Percentiles rank a stretch among this genome's conserved stretches.
These are phyloP conservation scores for Micromesistius poutassou DNA, from an alignment of 2,797 vertebrate genomes.

Conservation along the genomic window DNA sequence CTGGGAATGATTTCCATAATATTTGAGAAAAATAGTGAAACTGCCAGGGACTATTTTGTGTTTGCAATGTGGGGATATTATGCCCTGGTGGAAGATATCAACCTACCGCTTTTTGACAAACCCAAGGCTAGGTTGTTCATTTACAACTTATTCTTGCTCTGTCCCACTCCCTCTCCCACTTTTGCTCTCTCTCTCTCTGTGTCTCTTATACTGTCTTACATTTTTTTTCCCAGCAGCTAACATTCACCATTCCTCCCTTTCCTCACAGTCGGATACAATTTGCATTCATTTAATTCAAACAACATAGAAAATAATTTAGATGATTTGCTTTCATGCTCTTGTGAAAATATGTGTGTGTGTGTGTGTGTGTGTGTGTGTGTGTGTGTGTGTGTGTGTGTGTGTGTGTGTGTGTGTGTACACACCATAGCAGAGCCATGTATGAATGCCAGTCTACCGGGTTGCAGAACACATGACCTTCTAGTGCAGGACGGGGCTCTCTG, in stretches of 20 bases:
- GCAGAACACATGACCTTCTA: slow-evolving; percentile 93
- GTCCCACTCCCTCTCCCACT: neutral
- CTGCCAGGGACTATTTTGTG: neutral
- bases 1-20: neutral
- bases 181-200: neutral
- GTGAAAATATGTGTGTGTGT: neutral
- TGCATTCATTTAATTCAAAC: neutral
- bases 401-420: slow-evolving; percentile 31
- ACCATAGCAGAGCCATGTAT: slow-evolving; percentile 95
- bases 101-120: neutral
- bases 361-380: slow-evolving; percentile 5
- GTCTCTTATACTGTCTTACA: neutral
- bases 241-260: neutral
- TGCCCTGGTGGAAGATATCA: neutral
- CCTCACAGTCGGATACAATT: neutral
- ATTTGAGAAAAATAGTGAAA: neutral
- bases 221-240: too few species aligned
- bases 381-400: neutral
- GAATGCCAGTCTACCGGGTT: slow-evolving; percentile 79
- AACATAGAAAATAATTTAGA: neutral
- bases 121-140: neutral
- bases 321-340: neutral
- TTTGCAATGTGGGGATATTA: neutral
- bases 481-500: slow-evolving; percentile 77
- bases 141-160: neutral